These are phyloP conservation scores for Columba livia DNA, from an alignment of 2,113 vertebrate genomes.

Conservation along the genomic window DNA sequence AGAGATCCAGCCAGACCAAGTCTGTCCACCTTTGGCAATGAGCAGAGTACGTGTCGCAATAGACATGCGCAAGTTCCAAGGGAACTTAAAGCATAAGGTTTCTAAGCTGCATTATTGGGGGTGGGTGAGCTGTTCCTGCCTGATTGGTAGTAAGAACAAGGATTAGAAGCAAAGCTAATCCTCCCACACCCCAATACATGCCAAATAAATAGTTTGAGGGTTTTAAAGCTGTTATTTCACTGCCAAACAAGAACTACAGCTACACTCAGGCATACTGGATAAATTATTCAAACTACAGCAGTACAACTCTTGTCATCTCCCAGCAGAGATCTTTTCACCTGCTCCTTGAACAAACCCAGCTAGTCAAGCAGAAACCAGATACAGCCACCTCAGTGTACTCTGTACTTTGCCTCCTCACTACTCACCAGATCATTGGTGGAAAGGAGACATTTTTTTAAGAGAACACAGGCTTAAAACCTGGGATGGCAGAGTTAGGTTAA, in stretches of 20 bases:
- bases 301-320: neutral
- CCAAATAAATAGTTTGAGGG: neutral
- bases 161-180: neutral
- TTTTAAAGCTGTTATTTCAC: neutral
- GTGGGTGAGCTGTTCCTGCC: neutral
- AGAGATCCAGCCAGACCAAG: neutral
- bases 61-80: neutral
- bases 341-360: neutral
- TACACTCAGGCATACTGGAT: neutral
- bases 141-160: neutral
- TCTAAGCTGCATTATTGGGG: neutral
- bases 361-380: neutral
- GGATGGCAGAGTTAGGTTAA: neutral
- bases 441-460: neutral
- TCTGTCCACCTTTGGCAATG: neutral
- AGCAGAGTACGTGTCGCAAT: rapidly evolving
- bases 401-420: neutral
- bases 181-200: neutral
- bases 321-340: neutral
- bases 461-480: neutral
- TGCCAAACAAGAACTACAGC: neutral
- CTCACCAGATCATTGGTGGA: neutral
- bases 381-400: neutral
- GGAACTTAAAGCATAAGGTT: neutral
- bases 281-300: slow-evolving; percentile 29